Evolutionary conservation across 2,797 vertebrate genomes (phyloP).

Genomic region (Micropoecilia bifurca): DNA sequence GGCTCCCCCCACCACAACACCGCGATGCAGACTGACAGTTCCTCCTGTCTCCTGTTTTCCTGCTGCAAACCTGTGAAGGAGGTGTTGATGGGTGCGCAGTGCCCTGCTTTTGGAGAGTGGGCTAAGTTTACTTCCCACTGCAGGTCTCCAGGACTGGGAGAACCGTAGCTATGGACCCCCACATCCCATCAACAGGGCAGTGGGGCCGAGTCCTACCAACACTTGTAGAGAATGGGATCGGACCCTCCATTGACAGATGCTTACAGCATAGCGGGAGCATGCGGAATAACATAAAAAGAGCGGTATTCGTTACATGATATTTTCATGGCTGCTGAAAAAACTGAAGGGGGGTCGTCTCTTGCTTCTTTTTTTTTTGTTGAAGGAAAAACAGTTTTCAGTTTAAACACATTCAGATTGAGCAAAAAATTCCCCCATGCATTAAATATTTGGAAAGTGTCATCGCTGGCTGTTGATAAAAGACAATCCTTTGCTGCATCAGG

Average conservation of each 20-base stretch:
- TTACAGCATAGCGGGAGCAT: constrained; percentile 59
- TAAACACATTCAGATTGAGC: constrained; percentile 56
- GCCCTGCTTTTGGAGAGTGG: constrained; percentile 64
- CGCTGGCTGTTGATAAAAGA: constrained; percentile 68
- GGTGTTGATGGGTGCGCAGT: constrained; percentile 74
- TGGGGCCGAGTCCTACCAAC: constrained; percentile 58
- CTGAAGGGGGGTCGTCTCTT: constrained; percentile 19
- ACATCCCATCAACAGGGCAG: constrained; percentile 24
- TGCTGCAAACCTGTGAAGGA: constrained; percentile 76
- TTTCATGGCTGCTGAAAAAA: constrained; percentile 60
- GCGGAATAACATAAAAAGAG: constrained; percentile 71
- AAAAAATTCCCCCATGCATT: constrained; percentile 59
- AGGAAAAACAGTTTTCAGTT: constrained; percentile 51
- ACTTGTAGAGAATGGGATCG: constrained; percentile 26
- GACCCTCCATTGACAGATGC: constrained; percentile 73
- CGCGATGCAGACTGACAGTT: constrained; percentile 56
- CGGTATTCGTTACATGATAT: constrained; percentile 71
- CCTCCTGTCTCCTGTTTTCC: constrained; percentile 57
- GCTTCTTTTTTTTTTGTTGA: constrained; percentile 9
- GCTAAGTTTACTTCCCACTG: constrained; percentile 76
- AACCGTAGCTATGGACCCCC: constrained; percentile 34
- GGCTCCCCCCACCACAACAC: not conserved
- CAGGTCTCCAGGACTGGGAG: constrained; percentile 48
- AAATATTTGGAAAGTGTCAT: constrained; percentile 71
- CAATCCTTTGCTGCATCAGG: constrained; percentile 48